Evolutionary conservation across 2,113 vertebrate species (phyloP), one percentile per base, ranked within the genome.

Genomic region (Nematolebias whitei): DNA sequence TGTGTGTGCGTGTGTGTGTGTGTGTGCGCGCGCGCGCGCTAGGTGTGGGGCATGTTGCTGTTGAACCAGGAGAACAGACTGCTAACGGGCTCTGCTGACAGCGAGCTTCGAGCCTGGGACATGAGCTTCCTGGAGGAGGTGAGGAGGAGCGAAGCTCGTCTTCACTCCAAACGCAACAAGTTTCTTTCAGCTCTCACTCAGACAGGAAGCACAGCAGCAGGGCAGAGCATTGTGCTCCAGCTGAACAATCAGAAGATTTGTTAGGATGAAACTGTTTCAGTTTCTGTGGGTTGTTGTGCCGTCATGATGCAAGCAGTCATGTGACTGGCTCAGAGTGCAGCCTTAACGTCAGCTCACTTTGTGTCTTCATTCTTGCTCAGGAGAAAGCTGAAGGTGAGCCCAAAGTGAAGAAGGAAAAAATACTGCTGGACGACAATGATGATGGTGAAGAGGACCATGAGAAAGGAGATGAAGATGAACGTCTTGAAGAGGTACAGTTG

Each of bases 11-110:
- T n/a, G n/a, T n/a, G n/a, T n/a, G n/a, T n/a, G n/a, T n/a, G n/a
- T n/a, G n/a, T n/a, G n/a, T n/a, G n/a, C n/a, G n/a, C n/a, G n/a
- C n/a, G n/a, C n/a, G n/a, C n/a, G n/a, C n/a, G n/a, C n/a, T 59
- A 99, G 98, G 95, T 99, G 14, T 99, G 98, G 98, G 94, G 94
- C 0, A 90, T 98, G 91, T 92, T 85, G 61, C 85, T 98, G 79
- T 68, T 98, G 44, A 94, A 96, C 0, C 72, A 92, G 76, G 94
- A 96, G 83, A 94, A 81, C 44, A 84, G 95, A 53, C 88, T 99
- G 71, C 70, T 99, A 40, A 98, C 96, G 0, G 97, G 98, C 12
- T 93, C 95, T 0, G 92, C 93, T 1, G 98, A 99, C 93, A 98
- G 96, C 59, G 97, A 99, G 57, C 95, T 99, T 11, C 88, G 98